Conservation (phyloP, 2,797 vertebrate species). For the Macropodus opercularis region DNA sequence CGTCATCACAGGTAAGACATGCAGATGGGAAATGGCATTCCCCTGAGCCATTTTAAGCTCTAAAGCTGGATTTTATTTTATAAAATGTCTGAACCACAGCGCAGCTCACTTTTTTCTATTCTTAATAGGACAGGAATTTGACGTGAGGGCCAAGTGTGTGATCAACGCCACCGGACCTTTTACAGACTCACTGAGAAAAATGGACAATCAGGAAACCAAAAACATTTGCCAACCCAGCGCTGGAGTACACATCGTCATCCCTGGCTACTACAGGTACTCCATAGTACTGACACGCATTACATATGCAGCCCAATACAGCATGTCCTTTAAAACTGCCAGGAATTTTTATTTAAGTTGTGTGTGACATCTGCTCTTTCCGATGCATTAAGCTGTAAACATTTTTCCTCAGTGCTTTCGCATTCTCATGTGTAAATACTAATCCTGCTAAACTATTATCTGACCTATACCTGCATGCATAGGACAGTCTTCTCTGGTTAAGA, state of each 20-base stretch:
- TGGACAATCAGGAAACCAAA: constrained; percentile 86
- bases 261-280: constrained; percentile 86
- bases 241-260: constrained; percentile 97
- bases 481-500: constrained; percentile 38
- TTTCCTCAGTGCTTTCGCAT: constrained; percentile 28
- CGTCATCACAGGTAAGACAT: constrained; percentile 84
- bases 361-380: constrained; percentile 14
- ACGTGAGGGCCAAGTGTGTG: constrained; percentile 95
- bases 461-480: constrained; percentile 33
- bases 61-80: no score
- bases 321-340: background rate
- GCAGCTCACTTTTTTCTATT: background rate
- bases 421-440: constrained; percentile 44
- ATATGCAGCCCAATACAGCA: no score
- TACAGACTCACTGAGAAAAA: constrained; percentile 94
- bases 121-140: constrained; percentile 89
- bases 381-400: constrained; percentile 13
- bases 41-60: no score
- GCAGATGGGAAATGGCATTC: background rate
- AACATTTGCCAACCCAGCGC: constrained; percentile 98
- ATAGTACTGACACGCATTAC: background rate
- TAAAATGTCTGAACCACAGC: no score
- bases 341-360: background rate
- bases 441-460: constrained; percentile 40
- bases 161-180: constrained; percentile 98